A percentile compares a stretch with the other conserved stretches of the same genome.
Conservation (phyloP, 2,888 invertebrate species). For the Mechanitis messenoides region DNA sequence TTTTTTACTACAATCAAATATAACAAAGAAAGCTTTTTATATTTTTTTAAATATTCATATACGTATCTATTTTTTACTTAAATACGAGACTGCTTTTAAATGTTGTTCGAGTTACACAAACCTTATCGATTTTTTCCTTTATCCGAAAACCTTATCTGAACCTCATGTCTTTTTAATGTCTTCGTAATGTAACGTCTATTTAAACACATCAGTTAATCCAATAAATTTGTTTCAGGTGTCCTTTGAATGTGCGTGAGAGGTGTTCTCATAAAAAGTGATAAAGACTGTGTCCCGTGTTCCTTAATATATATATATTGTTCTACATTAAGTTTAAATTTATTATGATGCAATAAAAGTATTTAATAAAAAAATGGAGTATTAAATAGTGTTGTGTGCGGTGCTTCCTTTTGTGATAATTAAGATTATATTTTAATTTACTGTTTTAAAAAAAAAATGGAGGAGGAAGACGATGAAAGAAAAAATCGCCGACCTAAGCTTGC, state of each 20-base stretch:
- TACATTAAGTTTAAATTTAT: slow-evolving; percentile 49
- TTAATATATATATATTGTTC: slow-evolving; percentile 56
- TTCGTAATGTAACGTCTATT: slow-evolving; percentile 1
- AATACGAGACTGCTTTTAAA: slow-evolving; percentile 2
- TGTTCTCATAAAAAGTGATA: slow-evolving; percentile 63
- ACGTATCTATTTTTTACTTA: background rate
- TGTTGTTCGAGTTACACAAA: slow-evolving; percentile 41
- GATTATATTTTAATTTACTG: slow-evolving; percentile 17
- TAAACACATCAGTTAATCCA: slow-evolving; percentile 11
- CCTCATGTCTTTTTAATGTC: slow-evolving; percentile 1
- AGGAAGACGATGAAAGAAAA: slow-evolving; percentile 66
- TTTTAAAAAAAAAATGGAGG: slow-evolving; percentile 55
- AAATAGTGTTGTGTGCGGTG: slow-evolving; percentile 54
- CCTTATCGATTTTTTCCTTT: slow-evolving; percentile 24
- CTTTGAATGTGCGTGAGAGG: slow-evolving; percentile 59
- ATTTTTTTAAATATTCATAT: no score
- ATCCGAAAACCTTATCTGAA: slow-evolving; percentile 7
- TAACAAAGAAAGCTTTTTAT: no score
- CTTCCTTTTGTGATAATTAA: slow-evolving; percentile 34
- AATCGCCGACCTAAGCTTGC: slow-evolving; percentile 57
- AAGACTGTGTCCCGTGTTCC: slow-evolving; percentile 76
- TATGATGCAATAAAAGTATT: slow-evolving; percentile 61
- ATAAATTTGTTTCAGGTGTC: slow-evolving; percentile 69
- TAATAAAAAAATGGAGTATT: slow-evolving; percentile 57
- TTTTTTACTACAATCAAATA: slow-evolving; percentile 20